Evolutionary conservation across 2,113 vertebrate species (phyloP).

Genomic region (Cebidichthys violaceus): DNA sequence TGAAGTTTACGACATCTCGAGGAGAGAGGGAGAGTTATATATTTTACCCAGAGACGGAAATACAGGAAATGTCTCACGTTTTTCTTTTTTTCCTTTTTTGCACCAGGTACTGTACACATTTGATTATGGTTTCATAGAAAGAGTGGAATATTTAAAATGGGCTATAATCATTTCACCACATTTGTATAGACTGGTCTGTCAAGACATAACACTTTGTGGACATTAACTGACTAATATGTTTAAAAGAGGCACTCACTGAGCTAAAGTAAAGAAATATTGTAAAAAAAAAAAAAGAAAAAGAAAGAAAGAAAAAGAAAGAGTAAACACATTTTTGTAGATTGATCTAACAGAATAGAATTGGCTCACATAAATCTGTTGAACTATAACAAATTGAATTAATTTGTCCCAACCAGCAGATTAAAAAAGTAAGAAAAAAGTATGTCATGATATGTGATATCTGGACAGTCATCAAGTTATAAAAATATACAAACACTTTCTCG

Average conservation of each 20-base stretch:
- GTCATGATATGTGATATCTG: background rate
- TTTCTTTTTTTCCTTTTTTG: constrained; percentile 48
- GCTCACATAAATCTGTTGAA: background rate
- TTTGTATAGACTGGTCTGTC: constrained; percentile 43
- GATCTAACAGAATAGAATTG: background rate
- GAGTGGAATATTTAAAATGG: constrained; percentile 31
- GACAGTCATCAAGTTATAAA: background rate
- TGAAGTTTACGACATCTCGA: constrained; percentile 62
- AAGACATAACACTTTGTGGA: constrained; percentile 19
- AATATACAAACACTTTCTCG: background rate
- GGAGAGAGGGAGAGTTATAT: constrained; percentile 45
- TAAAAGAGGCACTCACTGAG: background rate
- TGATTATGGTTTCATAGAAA: constrained; percentile 30
- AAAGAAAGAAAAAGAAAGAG: background rate
- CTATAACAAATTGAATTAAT: background rate
- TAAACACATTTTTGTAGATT: background rate
- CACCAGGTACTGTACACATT: constrained; percentile 38
- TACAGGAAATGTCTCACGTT: constrained; percentile 54
- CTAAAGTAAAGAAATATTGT: background rate
- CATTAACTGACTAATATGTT: background rate
- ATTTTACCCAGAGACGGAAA: constrained; percentile 52
- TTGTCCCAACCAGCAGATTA: background rate
- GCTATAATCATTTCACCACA: constrained; percentile 25
- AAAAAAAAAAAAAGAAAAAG: background rate
- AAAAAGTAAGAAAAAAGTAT: background rate